phyloP scores from a whole-genome alignment of 2,797 vertebrate genomes.

The Falco novaeseelandiae region DNA sequence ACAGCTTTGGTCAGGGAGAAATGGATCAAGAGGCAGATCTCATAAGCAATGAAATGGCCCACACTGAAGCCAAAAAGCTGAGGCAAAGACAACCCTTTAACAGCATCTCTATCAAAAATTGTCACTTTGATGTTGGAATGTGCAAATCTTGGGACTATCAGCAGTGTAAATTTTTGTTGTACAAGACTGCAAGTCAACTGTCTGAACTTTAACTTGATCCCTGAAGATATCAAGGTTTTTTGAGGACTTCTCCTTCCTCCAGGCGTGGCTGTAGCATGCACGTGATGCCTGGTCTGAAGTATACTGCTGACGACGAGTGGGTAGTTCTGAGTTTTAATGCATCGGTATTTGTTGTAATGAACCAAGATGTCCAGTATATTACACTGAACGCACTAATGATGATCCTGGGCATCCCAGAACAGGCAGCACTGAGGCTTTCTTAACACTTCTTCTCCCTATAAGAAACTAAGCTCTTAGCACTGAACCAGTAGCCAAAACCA shows the following conservation, averaged over 20 bases:
- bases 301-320: neutral
- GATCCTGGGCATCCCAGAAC: neutral
- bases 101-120: neutral
- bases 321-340: neutral
- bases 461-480: neutral
- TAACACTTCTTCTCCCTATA: neutral
- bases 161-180: neutral
- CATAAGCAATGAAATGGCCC: neutral
- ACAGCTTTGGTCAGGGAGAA: neutral
- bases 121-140: neutral
- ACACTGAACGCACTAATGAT: neutral
- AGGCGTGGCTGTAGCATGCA: neutral
- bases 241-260: neutral
- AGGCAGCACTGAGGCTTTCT: neutral
- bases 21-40: neutral
- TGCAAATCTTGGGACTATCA: neutral
- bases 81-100: neutral
- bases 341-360: neutral
- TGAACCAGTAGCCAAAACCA: neutral
- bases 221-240: neutral
- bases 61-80: neutral
- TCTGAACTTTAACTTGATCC: neutral
- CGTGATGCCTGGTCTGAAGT: accelerated
- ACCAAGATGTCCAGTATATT: accelerated
- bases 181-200: neutral